Evolutionary conservation across 2,888 invertebrate species (phyloP).

Genomic region (Sylvicola cinctus): DNA sequence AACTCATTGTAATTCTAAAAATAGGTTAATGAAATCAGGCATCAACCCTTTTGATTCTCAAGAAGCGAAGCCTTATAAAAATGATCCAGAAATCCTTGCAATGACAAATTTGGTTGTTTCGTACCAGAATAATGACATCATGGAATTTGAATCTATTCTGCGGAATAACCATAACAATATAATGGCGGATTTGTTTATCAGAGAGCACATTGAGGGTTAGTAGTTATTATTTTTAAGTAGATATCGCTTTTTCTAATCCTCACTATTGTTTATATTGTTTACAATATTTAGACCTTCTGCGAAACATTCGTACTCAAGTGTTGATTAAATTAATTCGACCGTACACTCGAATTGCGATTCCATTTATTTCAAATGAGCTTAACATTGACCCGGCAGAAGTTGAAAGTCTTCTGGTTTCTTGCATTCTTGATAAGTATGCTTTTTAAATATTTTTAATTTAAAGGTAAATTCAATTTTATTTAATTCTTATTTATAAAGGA

Average conservation of each 20-base stretch:
- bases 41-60: slow-evolving; percentile 99
- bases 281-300: slow-evolving; percentile 44
- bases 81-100: slow-evolving; percentile 95
- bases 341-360: slow-evolving; percentile 94
- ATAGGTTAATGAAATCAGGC: slow-evolving; percentile 93
- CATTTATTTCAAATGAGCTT: slow-evolving; percentile 87
- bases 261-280: not conserved
- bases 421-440: slow-evolving; percentile 88
- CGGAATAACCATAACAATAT: slow-evolving; percentile 86
- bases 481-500: slow-evolving; percentile 28
- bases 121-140: slow-evolving; percentile 96
- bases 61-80: slow-evolving; percentile 98
- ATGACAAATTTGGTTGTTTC: slow-evolving; percentile 97
- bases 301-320: slow-evolving; percentile 94
- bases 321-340: slow-evolving; percentile 93
- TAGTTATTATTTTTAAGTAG: not conserved
- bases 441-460: slow-evolving; percentile 1
- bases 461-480: slow-evolving; percentile 4
- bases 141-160: slow-evolving; percentile 91
- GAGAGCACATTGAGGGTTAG: slow-evolving; percentile 87
- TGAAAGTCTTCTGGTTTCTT: slow-evolving; percentile 87
- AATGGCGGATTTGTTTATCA: slow-evolving; percentile 98
- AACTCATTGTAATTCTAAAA: not conserved
- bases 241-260: not conserved
- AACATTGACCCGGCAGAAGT: slow-evolving; percentile 90